phyloP scores from a whole-genome alignment of 2,797 vertebrate genomes.

The Malacoctenus gilli region DNA sequence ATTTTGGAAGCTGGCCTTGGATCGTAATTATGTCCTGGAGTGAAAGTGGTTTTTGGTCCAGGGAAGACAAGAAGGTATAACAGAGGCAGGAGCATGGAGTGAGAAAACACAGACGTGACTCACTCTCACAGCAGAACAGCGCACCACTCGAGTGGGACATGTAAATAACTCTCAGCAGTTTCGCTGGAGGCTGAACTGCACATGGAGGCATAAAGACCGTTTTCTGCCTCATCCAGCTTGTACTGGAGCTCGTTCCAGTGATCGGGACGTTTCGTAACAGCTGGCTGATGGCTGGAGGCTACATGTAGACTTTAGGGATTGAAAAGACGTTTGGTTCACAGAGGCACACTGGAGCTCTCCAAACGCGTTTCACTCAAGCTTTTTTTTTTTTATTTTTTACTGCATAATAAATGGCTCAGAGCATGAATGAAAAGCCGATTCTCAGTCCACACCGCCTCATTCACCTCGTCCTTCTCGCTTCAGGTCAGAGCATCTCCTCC shows the following conservation, averaged over 20 bases:
- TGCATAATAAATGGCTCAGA: too few relatives aligned
- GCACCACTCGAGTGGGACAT: too few relatives aligned
- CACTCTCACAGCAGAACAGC: constrained; percentile 14
- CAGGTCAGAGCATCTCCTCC: constrained; percentile 65
- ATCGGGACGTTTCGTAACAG: constrained; percentile 19
- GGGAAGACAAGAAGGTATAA: constrained; percentile 14
- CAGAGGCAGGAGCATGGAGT: too few relatives aligned
- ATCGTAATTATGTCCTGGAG: constrained; percentile 64
- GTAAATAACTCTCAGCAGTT: constrained; percentile 33
- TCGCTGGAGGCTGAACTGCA: not conserved
- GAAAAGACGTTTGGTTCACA: too few relatives aligned
- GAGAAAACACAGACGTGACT: constrained; percentile 18
- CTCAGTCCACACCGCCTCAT: not conserved
- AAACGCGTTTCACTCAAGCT: too few relatives aligned
- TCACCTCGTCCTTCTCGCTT: constrained; percentile 10
- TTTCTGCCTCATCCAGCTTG: constrained; percentile 15
- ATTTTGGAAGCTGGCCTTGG: constrained; percentile 67
- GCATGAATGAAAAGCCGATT: too few relatives aligned
- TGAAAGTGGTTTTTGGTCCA: constrained; percentile 38
- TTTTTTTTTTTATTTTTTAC: too few relatives aligned
- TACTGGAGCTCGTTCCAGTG: not conserved
- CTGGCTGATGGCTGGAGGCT: not conserved
- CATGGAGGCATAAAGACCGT: too few relatives aligned
- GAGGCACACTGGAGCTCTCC: too few relatives aligned
- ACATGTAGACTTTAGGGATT: too few relatives aligned